Base-by-base conservation (phyloP, 2,888 invertebrate genomes). In the Formica aserva region DNA sequence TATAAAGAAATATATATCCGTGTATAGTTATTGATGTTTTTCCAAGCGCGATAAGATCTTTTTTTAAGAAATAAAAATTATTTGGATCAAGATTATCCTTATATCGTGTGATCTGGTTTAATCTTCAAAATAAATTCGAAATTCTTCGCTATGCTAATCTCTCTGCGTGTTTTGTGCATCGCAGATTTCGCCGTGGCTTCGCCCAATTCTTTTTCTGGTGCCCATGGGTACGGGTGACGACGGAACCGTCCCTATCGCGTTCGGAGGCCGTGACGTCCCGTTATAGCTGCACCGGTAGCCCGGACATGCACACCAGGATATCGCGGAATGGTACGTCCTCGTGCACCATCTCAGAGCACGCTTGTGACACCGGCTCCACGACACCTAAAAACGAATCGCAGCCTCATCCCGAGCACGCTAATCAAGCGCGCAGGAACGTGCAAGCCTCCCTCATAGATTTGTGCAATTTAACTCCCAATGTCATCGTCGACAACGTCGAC, bases 121-220 rank as follows among this genome's bases (percentile, higher is more conserved):
- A 55, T 55, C 69, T 52, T 11, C 5, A 38, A 52, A 52, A n/a
- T 52, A 52, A 52, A 52, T n/a, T 52, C 8, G 15, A 3, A 2
- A 52, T 52, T 52, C n/a, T 52, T 2, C 8, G n/a, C 8, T 48
- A 52, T n/a, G 52, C 3, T 52, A 18, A 55, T 55, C 2, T 52
- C 22, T 18, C 15, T 55, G 18, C 0, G 6, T 57, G 35, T 9
- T 32, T 74, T 71, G 32, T 77, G n/a, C 81, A 29, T 86, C 75
- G 6, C 95, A 98, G 99, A 94, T 99, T 99, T 95, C 97, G 99
- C 67, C 97, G 98, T 91, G 99, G 99, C 11, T 98, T 99, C 95
- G 97, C 98, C 93, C 97, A 98, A 94, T 97, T 98, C 94, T 98
- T 99, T 95, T 97, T 97, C 92, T 99, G 98, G 95, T 97, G 98